Percentiles rank a stretch among this genome's conserved stretches.
These are phyloP conservation scores for Myathropa florea DNA, from an alignment of 2,888 invertebrate genomes.

Conservation along the genomic window DNA sequence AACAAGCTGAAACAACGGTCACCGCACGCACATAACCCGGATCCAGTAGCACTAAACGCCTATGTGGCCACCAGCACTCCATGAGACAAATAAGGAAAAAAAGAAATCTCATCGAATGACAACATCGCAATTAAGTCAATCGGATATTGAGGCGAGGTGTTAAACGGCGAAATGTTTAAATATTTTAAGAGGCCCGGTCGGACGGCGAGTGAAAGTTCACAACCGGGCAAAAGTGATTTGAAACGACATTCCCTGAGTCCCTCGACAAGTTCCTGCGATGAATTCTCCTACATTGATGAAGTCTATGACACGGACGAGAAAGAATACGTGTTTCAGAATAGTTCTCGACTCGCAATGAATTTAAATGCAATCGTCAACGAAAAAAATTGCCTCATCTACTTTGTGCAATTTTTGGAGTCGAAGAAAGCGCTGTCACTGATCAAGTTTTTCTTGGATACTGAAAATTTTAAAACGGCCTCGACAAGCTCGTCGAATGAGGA, in stretches of 20 bases:
- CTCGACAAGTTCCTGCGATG: slow-evolving; percentile 49
- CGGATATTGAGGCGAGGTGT: slow-evolving; percentile 3
- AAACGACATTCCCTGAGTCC: slow-evolving; percentile 56
- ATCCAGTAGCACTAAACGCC: neutral
- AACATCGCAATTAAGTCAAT: neutral
- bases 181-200: slow-evolving; percentile 47
- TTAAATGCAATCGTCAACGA: slow-evolving; percentile 89
- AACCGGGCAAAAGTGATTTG: slow-evolving; percentile 17
- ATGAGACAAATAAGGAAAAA: slow-evolving; percentile 1
- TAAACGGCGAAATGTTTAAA: slow-evolving; percentile 45
- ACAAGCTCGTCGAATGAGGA: slow-evolving; percentile 41
- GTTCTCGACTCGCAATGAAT: slow-evolving; percentile 86
- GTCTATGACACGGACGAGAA: slow-evolving; percentile 47
- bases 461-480: slow-evolving; percentile 83
- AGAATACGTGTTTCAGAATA: slow-evolving; percentile 74
- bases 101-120: slow-evolving; percentile 35
- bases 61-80: slow-evolving; percentile 55
- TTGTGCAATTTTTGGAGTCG: slow-evolving; percentile 93
- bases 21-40: neutral
- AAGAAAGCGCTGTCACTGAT: slow-evolving; percentile 85
- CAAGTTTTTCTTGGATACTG: slow-evolving; percentile 89
- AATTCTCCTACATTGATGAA: slow-evolving; percentile 45
- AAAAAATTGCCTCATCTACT: slow-evolving; percentile 90
- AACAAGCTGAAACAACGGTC: neutral
- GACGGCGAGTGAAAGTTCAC: slow-evolving; percentile 27